These are phyloP conservation scores for Chondrilla cf. caribensis DNA, from an alignment of 37 sponge, comb jelly and placozoan genomes.

Conservation along the genomic window DNA sequence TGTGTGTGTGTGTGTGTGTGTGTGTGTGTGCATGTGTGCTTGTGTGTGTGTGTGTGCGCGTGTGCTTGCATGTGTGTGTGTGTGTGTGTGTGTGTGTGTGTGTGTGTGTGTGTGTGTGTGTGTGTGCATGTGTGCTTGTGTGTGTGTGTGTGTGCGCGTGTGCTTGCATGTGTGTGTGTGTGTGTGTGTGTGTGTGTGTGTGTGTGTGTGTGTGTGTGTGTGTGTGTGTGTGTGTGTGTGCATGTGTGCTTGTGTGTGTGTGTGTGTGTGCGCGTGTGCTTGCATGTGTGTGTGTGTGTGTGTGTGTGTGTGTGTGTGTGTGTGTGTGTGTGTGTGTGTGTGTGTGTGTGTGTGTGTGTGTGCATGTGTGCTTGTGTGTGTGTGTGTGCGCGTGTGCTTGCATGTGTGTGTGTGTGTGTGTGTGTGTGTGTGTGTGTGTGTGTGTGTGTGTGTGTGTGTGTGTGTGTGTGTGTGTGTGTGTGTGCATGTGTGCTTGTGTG, in stretches of 20 bases:
- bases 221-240: background rate
- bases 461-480: constrained; percentile 29
- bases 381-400: too few species aligned
- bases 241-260: background rate
- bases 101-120: too few species aligned
- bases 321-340: constrained; percentile 20
- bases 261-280: too few species aligned
- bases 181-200: background rate
- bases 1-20: too few species aligned
- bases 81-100: too few species aligned
- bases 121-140: too few species aligned
- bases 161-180: background rate
- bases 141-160: too few species aligned
- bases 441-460: constrained; percentile 28
- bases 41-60: too few species aligned
- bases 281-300: background rate
- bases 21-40: too few species aligned
- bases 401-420: constrained; percentile 17
- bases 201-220: background rate
- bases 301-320: constrained; percentile 14
- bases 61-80: too few species aligned
- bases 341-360: constrained; percentile 17
- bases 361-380: too few species aligned
- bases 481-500: background rate
- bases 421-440: constrained; percentile 29